Conservation (phyloP, 2,888 invertebrate species). For the Mesopsocus fuscifrons region DNA sequence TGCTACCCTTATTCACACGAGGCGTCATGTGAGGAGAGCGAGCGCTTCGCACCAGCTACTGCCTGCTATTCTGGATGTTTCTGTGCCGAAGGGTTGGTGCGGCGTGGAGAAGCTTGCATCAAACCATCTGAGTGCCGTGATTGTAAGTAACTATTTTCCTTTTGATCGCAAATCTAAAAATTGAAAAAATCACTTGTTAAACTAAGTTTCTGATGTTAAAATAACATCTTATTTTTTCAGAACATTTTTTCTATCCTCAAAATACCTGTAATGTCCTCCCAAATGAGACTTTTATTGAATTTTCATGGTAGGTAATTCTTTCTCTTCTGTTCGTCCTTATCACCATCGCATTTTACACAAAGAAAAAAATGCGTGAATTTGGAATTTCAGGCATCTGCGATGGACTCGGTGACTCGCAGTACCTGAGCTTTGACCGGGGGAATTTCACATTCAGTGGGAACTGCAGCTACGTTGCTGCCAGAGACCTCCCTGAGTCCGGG, state of each 20-base stretch:
- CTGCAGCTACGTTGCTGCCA: constrained; percentile 64
- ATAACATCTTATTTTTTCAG: too few relatives aligned
- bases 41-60: constrained; percentile 42
- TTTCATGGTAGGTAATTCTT: too few relatives aligned
- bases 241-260: too few relatives aligned
- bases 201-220: too few relatives aligned
- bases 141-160: too few relatives aligned
- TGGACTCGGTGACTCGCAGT: constrained; percentile 60
- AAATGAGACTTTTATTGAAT: too few relatives aligned
- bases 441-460: constrained; percentile 64
- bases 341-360: too few relatives aligned
- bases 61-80: constrained; percentile 69
- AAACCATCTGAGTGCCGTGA: constrained; percentile 52
- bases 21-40: constrained; percentile 45
- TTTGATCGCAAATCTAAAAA: too few relatives aligned
- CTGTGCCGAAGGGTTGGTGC: constrained; percentile 54
- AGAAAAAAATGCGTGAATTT: too few relatives aligned
- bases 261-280: too few relatives aligned
- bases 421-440: constrained; percentile 62
- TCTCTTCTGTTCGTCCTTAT: too few relatives aligned
- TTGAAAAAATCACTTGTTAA: too few relatives aligned
- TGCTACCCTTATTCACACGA: constrained; percentile 64
- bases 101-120: constrained; percentile 47
- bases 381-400: constrained; percentile 39
- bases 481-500: constrained; percentile 36